Evolutionary conservation across 1,140 invertebrate genomes (phyloP).

Genomic region (Macrotrachela quadricornifera): DNA sequence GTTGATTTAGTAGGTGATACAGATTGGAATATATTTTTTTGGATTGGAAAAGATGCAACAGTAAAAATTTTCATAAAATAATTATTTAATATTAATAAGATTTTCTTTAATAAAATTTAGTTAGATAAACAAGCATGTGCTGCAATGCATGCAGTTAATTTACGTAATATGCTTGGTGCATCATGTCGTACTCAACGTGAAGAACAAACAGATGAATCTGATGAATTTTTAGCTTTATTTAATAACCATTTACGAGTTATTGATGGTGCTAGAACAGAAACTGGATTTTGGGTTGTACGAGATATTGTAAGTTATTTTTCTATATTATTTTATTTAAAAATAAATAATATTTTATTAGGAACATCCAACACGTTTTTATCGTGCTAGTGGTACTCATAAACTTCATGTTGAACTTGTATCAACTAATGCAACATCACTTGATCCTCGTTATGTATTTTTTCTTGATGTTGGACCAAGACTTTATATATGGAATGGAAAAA

Average conservation of each 20-base stretch:
- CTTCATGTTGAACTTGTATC: slow-evolving; percentile 74
- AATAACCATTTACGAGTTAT: slow-evolving; percentile 56
- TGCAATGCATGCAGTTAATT: slow-evolving; percentile 93
- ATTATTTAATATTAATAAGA: too few species aligned
- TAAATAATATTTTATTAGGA: too few species aligned
- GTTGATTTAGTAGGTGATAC: slow-evolving; percentile 61
- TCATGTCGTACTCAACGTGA: slow-evolving; percentile 87
- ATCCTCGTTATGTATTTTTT: slow-evolving; percentile 73
- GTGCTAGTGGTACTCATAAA: slow-evolving; percentile 29
- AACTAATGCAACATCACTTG: slow-evolving; percentile 42
- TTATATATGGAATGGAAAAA: slow-evolving; percentile 65
- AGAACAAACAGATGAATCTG: slow-evolving; percentile 82
- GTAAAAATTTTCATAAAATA: too few species aligned
- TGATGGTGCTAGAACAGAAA: slow-evolving; percentile 78
- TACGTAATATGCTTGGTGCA: slow-evolving; percentile 80
- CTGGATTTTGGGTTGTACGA: slow-evolving; percentile 91
- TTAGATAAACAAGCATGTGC: slow-evolving; percentile 93
- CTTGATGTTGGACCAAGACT: slow-evolving; percentile 66
- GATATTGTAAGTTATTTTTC: slow-evolving; percentile 42
- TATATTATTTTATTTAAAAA: not conserved
- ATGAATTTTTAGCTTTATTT: slow-evolving; percentile 81
- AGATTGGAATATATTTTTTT: slow-evolving; percentile 88
- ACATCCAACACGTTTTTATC: too few species aligned
- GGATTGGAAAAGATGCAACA: slow-evolving; percentile 87
- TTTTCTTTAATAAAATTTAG: too few species aligned